These are phyloP conservation scores for Euura lappo DNA, from an alignment of 1,140 invertebrate species.

Conservation along the genomic window DNA sequence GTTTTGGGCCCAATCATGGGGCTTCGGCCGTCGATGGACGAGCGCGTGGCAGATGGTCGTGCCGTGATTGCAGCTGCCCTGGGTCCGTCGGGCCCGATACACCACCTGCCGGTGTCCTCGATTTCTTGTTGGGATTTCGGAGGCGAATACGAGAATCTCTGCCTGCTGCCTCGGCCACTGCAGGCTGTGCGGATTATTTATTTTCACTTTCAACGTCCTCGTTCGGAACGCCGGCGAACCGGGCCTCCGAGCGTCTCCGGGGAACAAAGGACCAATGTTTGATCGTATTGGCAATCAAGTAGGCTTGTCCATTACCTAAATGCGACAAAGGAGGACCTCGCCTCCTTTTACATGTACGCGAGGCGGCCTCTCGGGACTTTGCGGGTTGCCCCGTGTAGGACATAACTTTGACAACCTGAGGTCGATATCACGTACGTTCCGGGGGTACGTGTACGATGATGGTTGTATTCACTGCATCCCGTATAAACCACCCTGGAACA, in stretches of 20 bases:
- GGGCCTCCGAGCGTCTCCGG: no score
- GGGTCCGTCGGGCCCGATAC: conserved; percentile 12
- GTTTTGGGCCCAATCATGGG: conserved; percentile 44
- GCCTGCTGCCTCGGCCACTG: no score
- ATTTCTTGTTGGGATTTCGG: conserved; percentile 28
- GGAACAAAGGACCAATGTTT: not conserved
- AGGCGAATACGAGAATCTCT: not conserved
- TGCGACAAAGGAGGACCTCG: not conserved
- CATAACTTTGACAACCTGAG: not conserved
- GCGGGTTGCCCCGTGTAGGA: not conserved
- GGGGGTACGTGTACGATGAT: no score
- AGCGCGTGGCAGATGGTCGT: conserved; percentile 42
- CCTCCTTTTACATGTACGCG: no score
- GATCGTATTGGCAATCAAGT: not conserved
- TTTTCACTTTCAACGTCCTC: no score
- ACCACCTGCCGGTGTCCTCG: conserved; percentile 41
- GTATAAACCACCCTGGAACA: no score
- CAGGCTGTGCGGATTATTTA: no score
- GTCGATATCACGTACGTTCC: no score
- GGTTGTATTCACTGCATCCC: no score
- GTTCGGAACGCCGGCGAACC: no score
- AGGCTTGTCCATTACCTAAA: not conserved
- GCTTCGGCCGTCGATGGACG: conserved; percentile 20
- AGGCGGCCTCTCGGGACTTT: no score
- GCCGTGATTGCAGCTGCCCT: conserved; percentile 46